Percentiles rank a stretch among this genome's conserved stretches.
Conservation (phyloP, 2,113 vertebrate genomes). For the Callocephalon fimbriatum region DNA sequence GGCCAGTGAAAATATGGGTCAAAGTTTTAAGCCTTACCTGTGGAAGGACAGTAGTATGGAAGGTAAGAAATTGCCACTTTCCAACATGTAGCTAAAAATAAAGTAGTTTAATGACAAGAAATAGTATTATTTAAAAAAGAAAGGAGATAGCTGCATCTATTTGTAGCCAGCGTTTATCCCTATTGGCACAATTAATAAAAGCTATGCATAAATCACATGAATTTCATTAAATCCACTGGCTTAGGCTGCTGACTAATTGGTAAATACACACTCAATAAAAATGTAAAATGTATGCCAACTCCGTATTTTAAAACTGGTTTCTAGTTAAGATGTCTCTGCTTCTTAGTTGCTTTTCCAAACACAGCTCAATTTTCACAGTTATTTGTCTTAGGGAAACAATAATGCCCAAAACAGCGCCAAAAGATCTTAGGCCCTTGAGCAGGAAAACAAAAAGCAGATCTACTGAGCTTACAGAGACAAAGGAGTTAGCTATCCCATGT, state of each 20-base stretch:
- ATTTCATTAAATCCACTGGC: constrained; percentile 77
- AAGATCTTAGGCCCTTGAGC: neutral
- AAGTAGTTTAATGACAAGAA: constrained; percentile 7
- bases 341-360: constrained; percentile 4
- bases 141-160: constrained; percentile 69
- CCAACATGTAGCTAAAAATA: neutral
- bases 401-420: neutral
- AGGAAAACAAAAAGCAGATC: neutral
- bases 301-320: constrained; percentile 39
- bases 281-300: constrained; percentile 54
- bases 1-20: neutral
- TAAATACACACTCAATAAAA: constrained; percentile 73
- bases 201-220: constrained; percentile 75
- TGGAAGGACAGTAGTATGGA: neutral
- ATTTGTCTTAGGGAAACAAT: neutral
- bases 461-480: neutral
- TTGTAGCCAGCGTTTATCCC: constrained; percentile 74
- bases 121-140: constrained; percentile 49
- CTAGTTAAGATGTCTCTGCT: neutral
- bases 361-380: neutral
- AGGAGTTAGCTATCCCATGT: neutral
- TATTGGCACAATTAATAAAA: constrained; percentile 76
- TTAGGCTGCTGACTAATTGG: constrained; percentile 75
- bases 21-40: neutral
- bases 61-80: neutral